These are phyloP conservation scores for Tanypteryx hageni DNA, from an alignment of 2,888 invertebrate genomes.

Conservation along the genomic window DNA sequence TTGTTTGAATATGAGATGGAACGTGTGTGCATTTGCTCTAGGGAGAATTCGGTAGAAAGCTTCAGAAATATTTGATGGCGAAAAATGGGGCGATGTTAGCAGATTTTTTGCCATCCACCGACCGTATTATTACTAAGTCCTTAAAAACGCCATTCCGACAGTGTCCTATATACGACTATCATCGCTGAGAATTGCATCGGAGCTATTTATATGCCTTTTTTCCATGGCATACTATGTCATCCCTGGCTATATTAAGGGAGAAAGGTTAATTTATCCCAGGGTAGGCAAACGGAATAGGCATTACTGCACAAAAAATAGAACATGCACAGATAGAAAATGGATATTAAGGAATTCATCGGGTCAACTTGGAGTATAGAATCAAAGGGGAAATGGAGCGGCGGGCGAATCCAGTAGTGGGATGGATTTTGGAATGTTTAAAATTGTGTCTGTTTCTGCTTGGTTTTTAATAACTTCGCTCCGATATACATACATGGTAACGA, in stretches of 20 bases:
- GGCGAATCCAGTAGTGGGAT: no score
- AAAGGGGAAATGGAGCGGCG: no score
- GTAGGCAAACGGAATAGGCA: neutral
- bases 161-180: neutral
- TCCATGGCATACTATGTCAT: neutral
- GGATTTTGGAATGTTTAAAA: no score
- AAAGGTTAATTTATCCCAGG: slow-evolving; percentile 9
- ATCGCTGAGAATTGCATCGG: neutral
- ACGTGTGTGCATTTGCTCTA: neutral
- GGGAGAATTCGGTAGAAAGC: neutral
- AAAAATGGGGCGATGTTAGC: neutral
- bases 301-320: neutral
- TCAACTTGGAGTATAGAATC: no score
- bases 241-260: neutral
- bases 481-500: no score
- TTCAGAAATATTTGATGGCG: neutral
- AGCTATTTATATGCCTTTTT: neutral
- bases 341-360: neutral
- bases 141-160: neutral
- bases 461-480: no score
- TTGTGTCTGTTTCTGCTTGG: no score
- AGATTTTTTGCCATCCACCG: neutral
- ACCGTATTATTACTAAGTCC: slow-evolving; percentile 6
- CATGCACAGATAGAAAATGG: neutral
- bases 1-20: slow-evolving; percentile 27